Percentiles rank a stretch among this genome's conserved stretches.
Evolutionary conservation across 2,797 vertebrate genomes (phyloP).

Genomic region (Manis pentadactyla): DNA sequence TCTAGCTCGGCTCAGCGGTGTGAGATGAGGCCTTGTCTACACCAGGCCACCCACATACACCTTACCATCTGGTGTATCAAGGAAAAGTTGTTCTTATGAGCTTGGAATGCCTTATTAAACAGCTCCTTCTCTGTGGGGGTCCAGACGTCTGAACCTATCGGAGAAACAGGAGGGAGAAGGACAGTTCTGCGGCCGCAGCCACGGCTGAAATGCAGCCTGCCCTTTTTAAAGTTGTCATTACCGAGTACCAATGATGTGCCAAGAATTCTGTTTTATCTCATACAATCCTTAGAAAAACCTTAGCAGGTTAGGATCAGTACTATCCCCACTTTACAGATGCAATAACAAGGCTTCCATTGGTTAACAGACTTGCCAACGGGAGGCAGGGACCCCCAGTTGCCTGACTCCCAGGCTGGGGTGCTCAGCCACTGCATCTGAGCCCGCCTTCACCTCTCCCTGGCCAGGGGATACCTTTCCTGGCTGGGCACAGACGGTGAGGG

Average conservation of each 20-base stretch:
- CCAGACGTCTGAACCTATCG: slow-evolving; percentile 86
- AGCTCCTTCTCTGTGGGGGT: slow-evolving; percentile 84
- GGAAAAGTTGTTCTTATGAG: slow-evolving; percentile 87
- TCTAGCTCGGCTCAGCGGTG: not conserved
- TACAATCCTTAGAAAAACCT: not conserved
- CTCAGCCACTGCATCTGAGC: too few species aligned
- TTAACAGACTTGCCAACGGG: not conserved
- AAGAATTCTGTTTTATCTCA: not conserved
- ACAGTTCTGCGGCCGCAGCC: too few species aligned
- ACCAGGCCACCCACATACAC: fast-evolving
- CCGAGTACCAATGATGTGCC: fast-evolving
- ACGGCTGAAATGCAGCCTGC: too few species aligned
- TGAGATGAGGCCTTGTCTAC: fast-evolving
- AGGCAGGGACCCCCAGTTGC: not conserved
- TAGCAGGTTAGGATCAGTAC: not conserved
- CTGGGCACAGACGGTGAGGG: too few species aligned
- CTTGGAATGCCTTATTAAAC: slow-evolving; percentile 85
- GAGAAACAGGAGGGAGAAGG: not conserved
- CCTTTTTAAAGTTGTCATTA: not conserved
- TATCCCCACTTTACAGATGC: not conserved
- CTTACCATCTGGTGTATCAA: slow-evolving; percentile 87
- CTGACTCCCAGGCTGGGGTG: not conserved
- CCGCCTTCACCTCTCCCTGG: too few species aligned
- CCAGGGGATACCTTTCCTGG: too few species aligned
- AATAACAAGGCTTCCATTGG: not conserved